Evolutionary conservation across 1,140 invertebrate species (phyloP), one percentile per base, ranked within the genome.

Genomic region (Ooceraea biroi): DNA sequence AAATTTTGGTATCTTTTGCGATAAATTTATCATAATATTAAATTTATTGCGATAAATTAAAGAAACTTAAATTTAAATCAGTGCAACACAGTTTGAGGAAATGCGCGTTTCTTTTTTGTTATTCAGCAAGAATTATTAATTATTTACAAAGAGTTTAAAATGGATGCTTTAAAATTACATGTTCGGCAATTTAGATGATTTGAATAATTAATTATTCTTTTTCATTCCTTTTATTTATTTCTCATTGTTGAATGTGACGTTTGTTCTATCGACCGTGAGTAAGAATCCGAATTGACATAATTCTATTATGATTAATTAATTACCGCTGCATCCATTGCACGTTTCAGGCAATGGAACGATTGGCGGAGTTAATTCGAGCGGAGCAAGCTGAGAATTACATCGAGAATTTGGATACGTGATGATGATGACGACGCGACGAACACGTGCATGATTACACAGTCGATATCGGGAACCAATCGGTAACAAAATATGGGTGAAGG

Each of bases 291-390:
- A 12, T 11, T n/a, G 14, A 68, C 2, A 25, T 1, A n/a, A 11
- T 12, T 36, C 22, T 44, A 14, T 44, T 10, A 27, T 17, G 11
- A 19, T 22, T 61, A 69, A 27, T 57, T 19, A 19, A 30, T 7
- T 46, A 1, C 44, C 44, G 57, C 25, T 17, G 44, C 25, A 10
- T 72, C 5, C 4, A 46, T 55, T 63, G 19, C 82, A 44, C 52
- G 36, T 89, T 88, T 48, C 82, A 94, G 93, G 93, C 93, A 5
- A 27, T 94, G 61, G 85, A 92, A 19, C 88, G 93, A 72, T 90
- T 94, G 76, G 90, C 92, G 0, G 41, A 85, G n/a, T 68, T 94
- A 17, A 94, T 94, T 82, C 91, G 83, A 46, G 76, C 90, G 10
- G 92, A 94, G 72, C 71, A 93, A 8, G 63, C 63, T 0, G 74